Evolutionary conservation across 2,888 invertebrate genomes (phyloP).

Genomic region (Clunio marinus): DNA sequence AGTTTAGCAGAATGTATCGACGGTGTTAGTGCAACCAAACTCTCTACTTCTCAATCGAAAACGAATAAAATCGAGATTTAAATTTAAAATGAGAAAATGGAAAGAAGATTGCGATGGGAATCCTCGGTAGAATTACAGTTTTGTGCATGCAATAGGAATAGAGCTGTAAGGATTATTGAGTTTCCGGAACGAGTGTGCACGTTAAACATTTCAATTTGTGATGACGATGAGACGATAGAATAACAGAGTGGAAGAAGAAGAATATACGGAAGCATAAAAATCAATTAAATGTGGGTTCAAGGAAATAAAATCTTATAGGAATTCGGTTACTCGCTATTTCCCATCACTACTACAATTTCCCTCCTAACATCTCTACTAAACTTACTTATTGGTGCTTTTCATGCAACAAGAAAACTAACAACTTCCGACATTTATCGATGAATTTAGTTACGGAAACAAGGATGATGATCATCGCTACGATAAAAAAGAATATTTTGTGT

Average conservation of each 20-base stretch:
- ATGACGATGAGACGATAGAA: not conserved
- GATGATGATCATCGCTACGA: too few relatives aligned
- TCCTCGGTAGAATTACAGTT: not conserved
- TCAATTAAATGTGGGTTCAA: slow-evolving; percentile 29
- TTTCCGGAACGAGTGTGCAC: slow-evolving; percentile 14
- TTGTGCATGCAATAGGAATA: slow-evolving; percentile 19
- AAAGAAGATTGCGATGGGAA: not conserved
- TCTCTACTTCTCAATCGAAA: not conserved
- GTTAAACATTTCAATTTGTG: slow-evolving; percentile 26
- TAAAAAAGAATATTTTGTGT: too few relatives aligned
- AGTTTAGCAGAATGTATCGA: not conserved
- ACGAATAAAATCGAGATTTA: not conserved
- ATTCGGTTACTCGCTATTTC: not conserved
- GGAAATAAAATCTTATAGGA: slow-evolving; percentile 16
- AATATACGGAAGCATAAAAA: slow-evolving; percentile 24
- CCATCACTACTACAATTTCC: too few relatives aligned
- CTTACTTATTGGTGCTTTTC: too few relatives aligned
- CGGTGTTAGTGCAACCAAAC: not conserved
- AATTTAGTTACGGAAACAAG: too few relatives aligned
- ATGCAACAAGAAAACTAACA: not conserved
- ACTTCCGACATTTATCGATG: not conserved
- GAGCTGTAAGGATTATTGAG: slow-evolving; percentile 17
- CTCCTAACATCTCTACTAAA: too few relatives aligned
- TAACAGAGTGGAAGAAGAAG: not conserved
- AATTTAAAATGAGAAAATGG: not conserved